Conservation (phyloP, 1,140 invertebrate species). For the Apis florea region DNA sequence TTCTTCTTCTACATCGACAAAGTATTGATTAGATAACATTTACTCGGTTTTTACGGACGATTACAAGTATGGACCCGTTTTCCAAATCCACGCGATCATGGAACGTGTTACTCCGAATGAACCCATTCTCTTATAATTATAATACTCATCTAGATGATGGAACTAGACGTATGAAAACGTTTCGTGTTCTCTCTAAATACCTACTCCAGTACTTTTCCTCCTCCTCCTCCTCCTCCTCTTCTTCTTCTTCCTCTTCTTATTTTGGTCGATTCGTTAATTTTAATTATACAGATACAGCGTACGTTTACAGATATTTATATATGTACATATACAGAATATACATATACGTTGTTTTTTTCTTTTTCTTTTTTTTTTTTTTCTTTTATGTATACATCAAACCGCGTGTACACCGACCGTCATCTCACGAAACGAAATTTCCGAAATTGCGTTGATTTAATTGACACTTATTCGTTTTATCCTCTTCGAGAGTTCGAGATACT, state of each 20-base stretch:
- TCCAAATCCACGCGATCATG: conserved; percentile 63
- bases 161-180: neutral
- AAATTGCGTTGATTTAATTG: conserved; percentile 53
- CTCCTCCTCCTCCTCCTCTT: neutral
- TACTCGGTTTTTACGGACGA: conserved; percentile 42
- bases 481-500: neutral
- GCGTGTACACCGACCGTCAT: neutral
- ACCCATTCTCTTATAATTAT: neutral
- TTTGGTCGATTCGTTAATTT: conserved; percentile 51
- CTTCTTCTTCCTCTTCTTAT: neutral
- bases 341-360: conserved; percentile 24
- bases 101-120: conserved; percentile 4
- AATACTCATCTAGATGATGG: neutral
- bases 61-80: conserved; percentile 68
- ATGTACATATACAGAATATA: conserved; percentile 42
- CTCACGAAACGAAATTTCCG: conserved; percentile 18
- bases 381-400: conserved; percentile 22
- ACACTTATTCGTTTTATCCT: conserved; percentile 38
- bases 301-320: conserved; percentile 37
- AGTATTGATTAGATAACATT: conserved; percentile 38
- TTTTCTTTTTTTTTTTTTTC: neutral
- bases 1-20: conserved; percentile 11
- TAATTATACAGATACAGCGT: conserved; percentile 20
- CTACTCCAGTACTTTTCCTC: neutral
- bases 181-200: neutral